Base-by-base conservation (phyloP, 2,113 vertebrate species). In the Notothenia rossii region DNA sequence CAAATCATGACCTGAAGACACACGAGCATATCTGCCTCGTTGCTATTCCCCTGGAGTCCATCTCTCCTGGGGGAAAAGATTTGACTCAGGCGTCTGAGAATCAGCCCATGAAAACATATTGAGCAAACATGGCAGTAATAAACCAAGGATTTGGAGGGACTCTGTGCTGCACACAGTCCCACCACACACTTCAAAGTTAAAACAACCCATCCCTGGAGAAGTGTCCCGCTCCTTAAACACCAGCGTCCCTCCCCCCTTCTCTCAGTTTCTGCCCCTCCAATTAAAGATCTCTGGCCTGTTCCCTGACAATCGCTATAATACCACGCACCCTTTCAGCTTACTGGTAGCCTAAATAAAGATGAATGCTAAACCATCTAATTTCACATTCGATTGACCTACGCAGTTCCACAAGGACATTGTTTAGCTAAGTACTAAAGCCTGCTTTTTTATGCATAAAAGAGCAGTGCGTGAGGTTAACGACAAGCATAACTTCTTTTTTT, bases 71-170 rank as follows among this genome's bases (percentile, higher is more conserved):
- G 78, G 62, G 60, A 5, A 54, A 78, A 73, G 79, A 85, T 82
- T 76, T 67, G 68, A 78, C 79, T 88, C 72, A 43, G 77, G 72
- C 78, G 4, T 86, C 68, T 49, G 6, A n/a, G 74, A 86, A 72
- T 74, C 78, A 79, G 79, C 74, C 80, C 70, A 83, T 90, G 88
- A 89, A 90, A 92, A 87, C 83, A 75, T 87, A 92, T 90, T 84
- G 85, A 89, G 88, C 83, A 86, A 90, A 88, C 79, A 86, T n/a
- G 68, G 82, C 69, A 49, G 78, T 33, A 20, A 43, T 17, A 84
- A 76, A 71, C 7, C 20, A 8, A 73, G 80, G 77, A 79, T 63
- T 50, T 70, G 40, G 64, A 54, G 54, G 45, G 74, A 45, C 68
- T 69, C 53, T 33, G 73, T 73, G 67, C 53, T 49, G 72, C 73